Evolutionary conservation across 2,888 invertebrate genomes (phyloP), one percentile per base, ranked within the genome.

Genomic region (Netelia virgata): DNA sequence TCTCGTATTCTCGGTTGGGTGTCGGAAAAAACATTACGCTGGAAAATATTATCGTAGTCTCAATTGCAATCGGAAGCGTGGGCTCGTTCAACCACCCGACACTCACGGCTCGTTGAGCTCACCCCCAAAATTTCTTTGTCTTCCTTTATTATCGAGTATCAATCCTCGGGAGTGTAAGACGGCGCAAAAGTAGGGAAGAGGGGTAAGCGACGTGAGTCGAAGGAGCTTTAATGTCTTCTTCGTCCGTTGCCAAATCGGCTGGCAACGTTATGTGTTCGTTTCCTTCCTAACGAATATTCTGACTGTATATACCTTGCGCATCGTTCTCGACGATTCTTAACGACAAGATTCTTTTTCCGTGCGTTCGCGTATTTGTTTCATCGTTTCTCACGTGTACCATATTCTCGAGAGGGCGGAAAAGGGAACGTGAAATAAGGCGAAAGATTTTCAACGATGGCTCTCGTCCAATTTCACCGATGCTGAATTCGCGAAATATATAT

Each of bases 161-260:
- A 85, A 85, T 85, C 82, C 82, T 82, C 36, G 69, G n/a, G 79
- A 63, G 63, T 57, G 23, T 47, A 77, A 77, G 77, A 77, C 69
- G 61, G 80, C 76, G 76, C 57, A 84, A 66, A 76, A 72, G 72
- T 64, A 64, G 69, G 47, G 64, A 43, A 69, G 68, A 43, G 50
- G 57, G 36, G 8, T 50, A 50, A 11, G 14, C 47, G 47, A 47
- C 28, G 28, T 5, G 28, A 28, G 5, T 28, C 28, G 78, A 78
- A 70, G 63, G 77, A 43, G 53, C 53, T 75, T 85, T 85, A 85
- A 85, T 85, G 84, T 75, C 72, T 82, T 82, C 55, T 77, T 69
- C 84, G 84, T 82, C 78, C 84, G 84, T 85, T 85, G 84, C 84
- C 84, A 85, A 85, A 85, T 85, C 84, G 84, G 84, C 84, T 85